phyloP scores from a whole-genome alignment of 2,888 invertebrate species.

The Mythimna loreyi region DNA sequence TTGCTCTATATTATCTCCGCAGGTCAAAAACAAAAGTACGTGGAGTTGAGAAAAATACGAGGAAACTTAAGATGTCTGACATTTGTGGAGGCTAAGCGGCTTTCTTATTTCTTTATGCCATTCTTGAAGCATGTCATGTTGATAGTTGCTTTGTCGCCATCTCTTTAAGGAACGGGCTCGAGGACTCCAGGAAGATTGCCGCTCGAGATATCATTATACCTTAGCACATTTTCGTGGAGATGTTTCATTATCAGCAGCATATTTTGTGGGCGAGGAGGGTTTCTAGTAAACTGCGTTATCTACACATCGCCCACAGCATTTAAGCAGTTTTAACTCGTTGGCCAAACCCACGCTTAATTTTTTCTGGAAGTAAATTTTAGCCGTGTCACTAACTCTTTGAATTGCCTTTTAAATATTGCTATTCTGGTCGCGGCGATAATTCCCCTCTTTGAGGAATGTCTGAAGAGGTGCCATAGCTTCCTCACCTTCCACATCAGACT shows the following conservation, averaged over 20 bases:
- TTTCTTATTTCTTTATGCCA: constrained; percentile 45
- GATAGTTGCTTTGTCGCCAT: constrained; percentile 55
- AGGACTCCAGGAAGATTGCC: constrained; percentile 33
- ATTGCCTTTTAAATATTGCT: too few relatives aligned
- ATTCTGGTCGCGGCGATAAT: background rate
- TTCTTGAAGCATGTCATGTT: constrained; percentile 48
- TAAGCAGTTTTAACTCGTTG: constrained; percentile 27
- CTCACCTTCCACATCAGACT: too few relatives aligned
- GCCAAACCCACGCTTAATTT: constrained; percentile 18
- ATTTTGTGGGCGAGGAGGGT: constrained; percentile 35
- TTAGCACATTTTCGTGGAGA: constrained; percentile 40
- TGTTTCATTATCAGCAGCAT: constrained; percentile 48
- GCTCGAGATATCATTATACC: constrained; percentile 52
- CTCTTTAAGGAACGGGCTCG: constrained; percentile 39
- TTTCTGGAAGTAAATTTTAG: constrained; percentile 14
- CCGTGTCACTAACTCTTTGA: too few relatives aligned
- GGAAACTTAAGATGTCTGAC: constrained; percentile 26
- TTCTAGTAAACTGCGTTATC: constrained; percentile 47
- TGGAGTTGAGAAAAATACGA: constrained; percentile 18
- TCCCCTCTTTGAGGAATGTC: too few relatives aligned
- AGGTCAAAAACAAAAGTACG: constrained; percentile 6
- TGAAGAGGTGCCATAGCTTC: too few relatives aligned
- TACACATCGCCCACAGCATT: constrained; percentile 33
- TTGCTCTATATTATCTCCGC: background rate
- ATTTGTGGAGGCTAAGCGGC: constrained; percentile 26